phyloP scores from a whole-genome alignment of 2,888 invertebrate genomes.

The Chrysolina haemoptera region DNA sequence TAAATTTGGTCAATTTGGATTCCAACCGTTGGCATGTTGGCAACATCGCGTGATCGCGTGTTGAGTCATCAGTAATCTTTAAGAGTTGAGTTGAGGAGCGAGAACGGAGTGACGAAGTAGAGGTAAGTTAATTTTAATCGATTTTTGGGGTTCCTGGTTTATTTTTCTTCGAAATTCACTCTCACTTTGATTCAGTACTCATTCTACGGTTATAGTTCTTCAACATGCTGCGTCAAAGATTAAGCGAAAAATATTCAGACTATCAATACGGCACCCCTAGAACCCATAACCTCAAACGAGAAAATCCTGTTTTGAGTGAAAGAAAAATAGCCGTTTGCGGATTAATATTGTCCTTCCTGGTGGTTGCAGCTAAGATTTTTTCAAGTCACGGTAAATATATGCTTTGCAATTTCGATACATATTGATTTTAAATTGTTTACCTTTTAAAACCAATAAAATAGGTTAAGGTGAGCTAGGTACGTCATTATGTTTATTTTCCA shows the following conservation, averaged over 20 bases:
- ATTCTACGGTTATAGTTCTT: conserved; percentile 8
- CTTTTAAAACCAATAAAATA: background rate
- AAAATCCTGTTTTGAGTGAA: conserved; percentile 58
- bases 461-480: background rate
- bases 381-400: conserved; percentile 63
- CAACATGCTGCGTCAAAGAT: conserved; percentile 48
- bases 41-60: too few species aligned
- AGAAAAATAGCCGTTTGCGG: conserved; percentile 63
- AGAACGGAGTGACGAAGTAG: conserved; percentile 37
- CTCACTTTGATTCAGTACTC: conserved; percentile 12
- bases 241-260: conserved; percentile 47
- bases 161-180: conserved; percentile 22
- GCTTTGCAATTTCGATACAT: background rate
- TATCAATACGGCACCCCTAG: conserved; percentile 45
- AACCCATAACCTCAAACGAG: conserved; percentile 47
- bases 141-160: conserved; percentile 36
- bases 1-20: too few species aligned
- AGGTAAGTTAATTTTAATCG: conserved; percentile 51
- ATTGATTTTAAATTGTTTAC: background rate
- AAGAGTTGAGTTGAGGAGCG: too few species aligned
- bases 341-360: conserved; percentile 60
- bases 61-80: too few species aligned
- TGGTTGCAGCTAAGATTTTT: conserved; percentile 61
- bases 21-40: too few species aligned
- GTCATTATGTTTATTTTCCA: conserved; percentile 40